These are phyloP conservation scores for Panurus biarmicus DNA, from an alignment of 2,113 vertebrate genomes.

Conservation along the genomic window DNA sequence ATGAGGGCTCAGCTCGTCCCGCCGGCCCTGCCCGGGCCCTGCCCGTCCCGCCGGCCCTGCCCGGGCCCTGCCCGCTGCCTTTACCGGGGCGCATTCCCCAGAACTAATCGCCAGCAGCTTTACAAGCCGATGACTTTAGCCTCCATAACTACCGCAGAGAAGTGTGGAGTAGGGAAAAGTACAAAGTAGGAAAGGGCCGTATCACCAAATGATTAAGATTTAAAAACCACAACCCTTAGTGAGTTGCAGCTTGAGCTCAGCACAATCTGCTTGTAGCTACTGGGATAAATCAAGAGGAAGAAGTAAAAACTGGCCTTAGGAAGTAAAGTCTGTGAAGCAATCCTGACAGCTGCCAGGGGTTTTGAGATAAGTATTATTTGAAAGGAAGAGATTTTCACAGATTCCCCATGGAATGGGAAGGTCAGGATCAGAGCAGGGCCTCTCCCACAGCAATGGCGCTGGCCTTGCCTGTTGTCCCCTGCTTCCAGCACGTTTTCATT, in stretches of 20 bases:
- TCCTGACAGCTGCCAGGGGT: fast-evolving
- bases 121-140: fast-evolving
- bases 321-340: neutral
- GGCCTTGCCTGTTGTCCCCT: neutral
- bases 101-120: fast-evolving
- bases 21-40: fast-evolving
- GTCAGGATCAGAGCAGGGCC: neutral
- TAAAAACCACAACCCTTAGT: neutral
- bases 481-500: fast-evolving
- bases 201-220: neutral
- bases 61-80: neutral
- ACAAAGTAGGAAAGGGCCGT: fast-evolving
- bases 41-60: too few relatives aligned
- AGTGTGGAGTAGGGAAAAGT: neutral
- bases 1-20: neutral
- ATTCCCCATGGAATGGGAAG: neutral
- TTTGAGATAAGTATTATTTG: too few relatives aligned
- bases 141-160: fast-evolving
- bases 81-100: fast-evolving
- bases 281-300: neutral
- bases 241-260: fast-evolving
- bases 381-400: too few relatives aligned
- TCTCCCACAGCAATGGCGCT: neutral
- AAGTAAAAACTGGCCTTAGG: neutral
- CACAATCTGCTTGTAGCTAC: neutral